These are phyloP conservation scores for Heterodera schachtii DNA, from an alignment of 1,140 invertebrate genomes.

Conservation along the genomic window DNA sequence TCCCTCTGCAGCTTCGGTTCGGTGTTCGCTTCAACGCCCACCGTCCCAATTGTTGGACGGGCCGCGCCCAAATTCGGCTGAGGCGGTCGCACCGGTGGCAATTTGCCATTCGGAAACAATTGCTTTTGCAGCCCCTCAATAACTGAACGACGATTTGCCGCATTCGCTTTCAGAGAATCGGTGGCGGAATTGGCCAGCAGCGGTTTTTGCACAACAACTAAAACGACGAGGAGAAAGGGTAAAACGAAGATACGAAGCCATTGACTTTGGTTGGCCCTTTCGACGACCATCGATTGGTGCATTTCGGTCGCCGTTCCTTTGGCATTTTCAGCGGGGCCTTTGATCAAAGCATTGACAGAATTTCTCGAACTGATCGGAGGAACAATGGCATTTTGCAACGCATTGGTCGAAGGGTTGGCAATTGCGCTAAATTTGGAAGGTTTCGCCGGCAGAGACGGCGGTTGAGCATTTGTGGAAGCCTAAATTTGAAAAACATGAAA, in stretches of 20 bases:
- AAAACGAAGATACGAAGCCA: too few relatives aligned
- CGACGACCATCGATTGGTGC: constrained; percentile 5
- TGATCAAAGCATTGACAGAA: neutral
- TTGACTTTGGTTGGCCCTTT: neutral
- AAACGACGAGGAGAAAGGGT: neutral
- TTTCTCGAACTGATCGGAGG: constrained; percentile 3
- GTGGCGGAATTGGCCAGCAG: neutral
- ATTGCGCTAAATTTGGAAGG: constrained; percentile 25
- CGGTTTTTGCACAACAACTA: neutral
- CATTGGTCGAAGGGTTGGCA: neutral
- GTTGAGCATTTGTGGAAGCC: constrained; percentile 23
- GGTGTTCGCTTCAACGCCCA: neutral
- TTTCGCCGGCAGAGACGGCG: constrained; percentile 42
- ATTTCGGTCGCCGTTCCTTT: neutral
- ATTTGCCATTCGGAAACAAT: constrained; percentile 40
- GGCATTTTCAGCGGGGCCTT: neutral
- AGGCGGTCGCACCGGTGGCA: constrained; percentile 34
- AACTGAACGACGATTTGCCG: constrained; percentile 47
- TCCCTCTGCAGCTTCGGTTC: constrained; percentile 15
- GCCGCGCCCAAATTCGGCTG: constrained; percentile 7
- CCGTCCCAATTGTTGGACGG: neutral
- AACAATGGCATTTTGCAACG: neutral
- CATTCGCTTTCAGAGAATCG: constrained; percentile 1
- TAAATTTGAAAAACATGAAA: neutral
- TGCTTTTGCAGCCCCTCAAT: constrained; percentile 46